These are phyloP conservation scores for Podarcis siculus DNA, from an alignment of 2,797 vertebrate genomes.

Conservation along the genomic window DNA sequence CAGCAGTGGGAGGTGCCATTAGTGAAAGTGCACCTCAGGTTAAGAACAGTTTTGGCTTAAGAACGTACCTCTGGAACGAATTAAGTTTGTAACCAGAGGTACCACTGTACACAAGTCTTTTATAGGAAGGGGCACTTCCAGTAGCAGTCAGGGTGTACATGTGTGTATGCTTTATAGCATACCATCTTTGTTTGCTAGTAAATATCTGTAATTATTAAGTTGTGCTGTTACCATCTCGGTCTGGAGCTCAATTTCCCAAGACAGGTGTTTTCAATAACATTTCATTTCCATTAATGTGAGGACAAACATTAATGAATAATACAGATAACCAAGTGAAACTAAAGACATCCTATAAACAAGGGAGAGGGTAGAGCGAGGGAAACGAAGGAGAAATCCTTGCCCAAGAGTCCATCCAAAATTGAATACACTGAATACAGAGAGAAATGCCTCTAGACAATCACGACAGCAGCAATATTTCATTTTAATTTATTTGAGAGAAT, in stretches of 20 bases:
- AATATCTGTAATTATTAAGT: not conserved
- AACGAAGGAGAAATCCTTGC: not conserved
- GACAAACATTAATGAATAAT: not conserved
- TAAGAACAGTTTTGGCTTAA: too few relatives aligned
- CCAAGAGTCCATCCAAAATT: not conserved
- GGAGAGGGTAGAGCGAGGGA: not conserved
- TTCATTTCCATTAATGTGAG: not conserved
- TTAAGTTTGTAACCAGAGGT: too few relatives aligned
- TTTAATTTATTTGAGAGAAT: slow-evolving; percentile 40
- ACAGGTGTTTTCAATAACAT: not conserved
- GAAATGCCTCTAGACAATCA: not conserved
- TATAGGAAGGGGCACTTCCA: not conserved
- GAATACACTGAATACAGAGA: not conserved
- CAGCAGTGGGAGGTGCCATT: too few relatives aligned
- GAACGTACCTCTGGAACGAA: too few relatives aligned
- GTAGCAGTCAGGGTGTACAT: not conserved
- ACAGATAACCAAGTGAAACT: not conserved
- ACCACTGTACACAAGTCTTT: too few relatives aligned
- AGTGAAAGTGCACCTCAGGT: too few relatives aligned
- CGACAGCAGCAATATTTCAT: slow-evolving; percentile 32
- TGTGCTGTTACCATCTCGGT: fast-evolving
- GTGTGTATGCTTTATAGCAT: not conserved
- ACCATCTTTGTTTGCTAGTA: not conserved
- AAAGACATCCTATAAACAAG: not conserved
- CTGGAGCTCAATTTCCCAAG: not conserved